Percentiles rank a stretch among this genome's conserved stretches.
These are phyloP conservation scores for Bursaphelenchus okinawaensis DNA, from an alignment of 2,888 invertebrate species.

Conservation along the genomic window DNA sequence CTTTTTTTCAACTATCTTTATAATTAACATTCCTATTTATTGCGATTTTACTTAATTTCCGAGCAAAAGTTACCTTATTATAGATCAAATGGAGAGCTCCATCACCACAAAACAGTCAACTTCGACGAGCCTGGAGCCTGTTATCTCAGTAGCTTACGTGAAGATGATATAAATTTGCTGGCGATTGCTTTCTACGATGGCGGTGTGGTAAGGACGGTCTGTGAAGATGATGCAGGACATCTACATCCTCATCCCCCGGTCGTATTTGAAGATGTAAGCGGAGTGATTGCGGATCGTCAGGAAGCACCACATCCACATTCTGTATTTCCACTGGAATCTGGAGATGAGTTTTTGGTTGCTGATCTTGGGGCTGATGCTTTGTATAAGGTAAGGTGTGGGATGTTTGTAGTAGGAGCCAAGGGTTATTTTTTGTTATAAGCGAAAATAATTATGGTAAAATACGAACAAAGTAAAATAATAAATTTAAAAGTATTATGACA, in stretches of 20 bases:
- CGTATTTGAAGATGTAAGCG: constrained; percentile 6
- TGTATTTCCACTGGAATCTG: constrained; percentile 14
- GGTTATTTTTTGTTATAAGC: too few relatives aligned
- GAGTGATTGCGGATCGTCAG: constrained; percentile 16
- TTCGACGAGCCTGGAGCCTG: constrained; percentile 10
- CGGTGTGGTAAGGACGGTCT: constrained; percentile 13
- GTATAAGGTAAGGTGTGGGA: constrained; percentile 1
- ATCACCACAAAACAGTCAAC: neutral
- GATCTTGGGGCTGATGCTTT: constrained; percentile 3
- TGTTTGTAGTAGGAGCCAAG: neutral
- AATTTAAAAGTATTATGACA: too few relatives aligned
- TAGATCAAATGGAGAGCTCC: neutral
- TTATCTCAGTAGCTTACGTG: constrained; percentile 2
- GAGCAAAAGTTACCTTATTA: neutral
- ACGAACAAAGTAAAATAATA: too few relatives aligned
- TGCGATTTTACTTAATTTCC: neutral
- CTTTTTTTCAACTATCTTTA: too few relatives aligned
- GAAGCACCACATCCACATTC: constrained; percentile 23
- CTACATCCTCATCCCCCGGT: constrained; percentile 1
- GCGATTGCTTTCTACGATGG: constrained; percentile 19
- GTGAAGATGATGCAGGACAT: neutral
- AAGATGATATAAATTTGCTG: neutral
- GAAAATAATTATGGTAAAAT: too few relatives aligned
- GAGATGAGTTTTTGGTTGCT: constrained; percentile 6
- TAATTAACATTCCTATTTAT: too few relatives aligned